Percentiles rank a stretch among this genome's conserved stretches.
phyloP scores from a whole-genome alignment of 2,888 invertebrate genomes.

The Lymantria dispar region DNA sequence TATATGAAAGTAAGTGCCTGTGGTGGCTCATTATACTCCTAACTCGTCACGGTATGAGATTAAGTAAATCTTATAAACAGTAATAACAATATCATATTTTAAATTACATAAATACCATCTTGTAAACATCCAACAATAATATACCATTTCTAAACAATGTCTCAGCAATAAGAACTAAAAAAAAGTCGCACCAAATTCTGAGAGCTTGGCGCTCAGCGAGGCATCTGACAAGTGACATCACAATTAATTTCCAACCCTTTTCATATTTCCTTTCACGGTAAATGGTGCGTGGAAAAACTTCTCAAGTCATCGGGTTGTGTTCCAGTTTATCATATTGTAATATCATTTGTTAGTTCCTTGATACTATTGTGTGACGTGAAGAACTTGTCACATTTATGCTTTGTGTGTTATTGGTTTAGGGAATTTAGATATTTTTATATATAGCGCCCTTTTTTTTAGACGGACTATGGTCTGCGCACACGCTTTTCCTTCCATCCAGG shows the following conservation, averaged over 20 bases:
- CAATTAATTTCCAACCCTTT: conserved; percentile 63
- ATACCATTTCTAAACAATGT: background rate
- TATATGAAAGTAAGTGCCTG: too few species aligned
- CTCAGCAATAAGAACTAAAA: conserved; percentile 16
- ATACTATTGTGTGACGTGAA: conserved; percentile 6
- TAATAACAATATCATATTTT: too few species aligned
- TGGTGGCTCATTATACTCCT: too few species aligned
- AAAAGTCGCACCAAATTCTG: conserved; percentile 16
- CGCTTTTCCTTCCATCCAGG: too few species aligned
- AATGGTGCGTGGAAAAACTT: conserved; percentile 61
- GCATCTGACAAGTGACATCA: conserved; percentile 58
- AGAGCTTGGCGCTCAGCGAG: conserved; percentile 23
- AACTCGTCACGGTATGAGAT: too few species aligned
- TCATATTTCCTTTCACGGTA: conserved; percentile 51
- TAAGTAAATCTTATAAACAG: too few species aligned
- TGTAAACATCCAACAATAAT: background rate
- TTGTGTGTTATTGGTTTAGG: background rate
- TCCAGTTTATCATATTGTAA: conserved; percentile 26
- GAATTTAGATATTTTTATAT: too few species aligned
- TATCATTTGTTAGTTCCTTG: conserved; percentile 16
- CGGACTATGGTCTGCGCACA: too few species aligned
- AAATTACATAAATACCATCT: too few species aligned
- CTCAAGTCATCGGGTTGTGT: conserved; percentile 37
- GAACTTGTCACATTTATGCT: background rate
- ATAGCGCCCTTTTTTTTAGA: too few species aligned